Evolutionary conservation across 2,888 invertebrate genomes (phyloP), one percentile per base, ranked within the genome.

Genomic region (Pemphredon lugubris): DNA sequence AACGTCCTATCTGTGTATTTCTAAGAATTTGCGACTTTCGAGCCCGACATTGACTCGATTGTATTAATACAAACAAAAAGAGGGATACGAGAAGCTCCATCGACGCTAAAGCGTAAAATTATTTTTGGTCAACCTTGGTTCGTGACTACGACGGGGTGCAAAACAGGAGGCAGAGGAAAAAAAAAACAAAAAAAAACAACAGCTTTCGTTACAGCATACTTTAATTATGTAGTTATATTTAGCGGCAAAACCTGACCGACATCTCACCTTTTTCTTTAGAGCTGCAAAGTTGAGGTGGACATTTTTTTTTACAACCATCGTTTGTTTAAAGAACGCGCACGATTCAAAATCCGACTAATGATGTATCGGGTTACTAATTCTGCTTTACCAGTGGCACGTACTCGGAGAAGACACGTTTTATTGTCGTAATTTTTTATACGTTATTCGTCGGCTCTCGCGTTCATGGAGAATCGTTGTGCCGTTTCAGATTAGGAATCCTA

Each of bases 1-100:
- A 42, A 48, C 9, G 14, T 7, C 6, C 11, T 55, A 47, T 64
- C 16, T 48, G 11, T 11, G 7, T 58, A 21, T 63, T 21, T n/a
- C 11, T n/a, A 63, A 23, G 1, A 42, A 58, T 23, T 42, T 42
- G 42, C 6, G 42, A 16, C 7, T 42, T n/a, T 13, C 30, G 30
- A 30, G 9, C 7, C 39, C 39, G 4, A 13, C n/a, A 39, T n/a
- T 14, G 39, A n/a, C 13, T 13, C n/a, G 39, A 13, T 5, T 9
- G 9, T 30, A 9, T 9, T 6, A 30, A 30, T 30, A 30, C 6
- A 30, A 30, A 30, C 1, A 30, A 30, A 30, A 9, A 30, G 30
- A 30, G 0, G 9, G 30, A 30, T 9, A 30, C 6, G 9, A 30
- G 30, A 9, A 9, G 30, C 9, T 30, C 9, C 30, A 30, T 9